Evolutionary conservation across 2,888 invertebrate genomes (phyloP).

Genomic region (Gortyna flavago): DNA sequence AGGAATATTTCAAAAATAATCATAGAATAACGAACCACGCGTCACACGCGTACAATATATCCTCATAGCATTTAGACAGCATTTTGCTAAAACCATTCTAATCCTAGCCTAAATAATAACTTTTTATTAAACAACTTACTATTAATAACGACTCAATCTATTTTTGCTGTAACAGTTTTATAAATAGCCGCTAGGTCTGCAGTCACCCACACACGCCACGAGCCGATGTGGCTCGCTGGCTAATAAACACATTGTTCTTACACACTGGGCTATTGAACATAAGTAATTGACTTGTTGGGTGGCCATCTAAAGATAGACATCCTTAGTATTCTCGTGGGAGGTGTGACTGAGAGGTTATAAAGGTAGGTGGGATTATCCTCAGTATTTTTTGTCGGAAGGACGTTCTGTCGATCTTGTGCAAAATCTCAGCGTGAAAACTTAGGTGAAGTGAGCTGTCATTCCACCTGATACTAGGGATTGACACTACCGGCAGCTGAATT

Average conservation of each 20-base stretch:
- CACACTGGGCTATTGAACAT: conserved; percentile 12
- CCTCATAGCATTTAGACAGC: background rate
- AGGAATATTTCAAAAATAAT: background rate
- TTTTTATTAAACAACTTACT: background rate
- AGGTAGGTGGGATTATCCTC: background rate
- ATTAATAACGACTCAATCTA: conserved; percentile 8
- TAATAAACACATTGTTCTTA: conserved; percentile 36
- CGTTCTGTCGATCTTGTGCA: background rate
- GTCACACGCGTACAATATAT: background rate
- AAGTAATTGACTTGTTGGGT: conserved; percentile 35
- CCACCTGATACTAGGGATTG: background rate
- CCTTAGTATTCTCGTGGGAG: conserved; percentile 6
- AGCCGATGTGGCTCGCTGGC: background rate
- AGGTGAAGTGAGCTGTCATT: background rate
- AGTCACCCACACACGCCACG: conserved; percentile 43
- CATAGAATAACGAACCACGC: background rate
- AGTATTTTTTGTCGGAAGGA: background rate
- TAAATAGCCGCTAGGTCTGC: conserved; percentile 25
- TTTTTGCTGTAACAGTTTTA: background rate
- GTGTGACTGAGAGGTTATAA: conserved; percentile 12
- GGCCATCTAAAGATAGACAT: conserved; percentile 28
- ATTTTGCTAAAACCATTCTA: background rate
- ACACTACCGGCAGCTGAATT: background rate
- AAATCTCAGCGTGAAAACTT: background rate
- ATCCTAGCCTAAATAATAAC: background rate